These are phyloP conservation scores for sheep (Ovis aries) DNA, from an alignment of 2,113 vertebrate genomes.

Conservation along the genomic window DNA sequence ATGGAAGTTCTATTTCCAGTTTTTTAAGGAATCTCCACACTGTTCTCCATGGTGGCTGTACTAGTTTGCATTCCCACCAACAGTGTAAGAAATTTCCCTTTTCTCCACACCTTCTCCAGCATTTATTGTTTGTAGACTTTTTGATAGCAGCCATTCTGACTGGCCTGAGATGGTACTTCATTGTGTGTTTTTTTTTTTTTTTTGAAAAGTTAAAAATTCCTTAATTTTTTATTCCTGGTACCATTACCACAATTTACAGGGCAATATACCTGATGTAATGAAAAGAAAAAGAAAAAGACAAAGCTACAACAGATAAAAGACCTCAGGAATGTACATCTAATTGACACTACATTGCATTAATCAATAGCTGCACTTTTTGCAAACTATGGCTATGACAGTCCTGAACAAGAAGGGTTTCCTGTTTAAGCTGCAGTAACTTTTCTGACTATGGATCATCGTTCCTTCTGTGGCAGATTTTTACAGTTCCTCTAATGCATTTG, in stretches of 20 bases:
- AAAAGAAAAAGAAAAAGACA: slow-evolving; percentile 91
- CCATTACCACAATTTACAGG: slow-evolving; percentile 94
- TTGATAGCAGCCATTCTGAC: not conserved
- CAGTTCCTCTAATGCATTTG: slow-evolving; percentile 96
- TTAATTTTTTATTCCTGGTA: slow-evolving; percentile 92
- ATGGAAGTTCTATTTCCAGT: too few relatives aligned
- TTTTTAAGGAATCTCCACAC: too few relatives aligned
- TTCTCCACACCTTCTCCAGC: not conserved
- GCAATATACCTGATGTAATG: slow-evolving; percentile 91
- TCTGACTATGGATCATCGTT: slow-evolving; percentile 94
- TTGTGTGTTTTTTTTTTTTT: too few relatives aligned
- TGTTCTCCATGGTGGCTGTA: not conserved
- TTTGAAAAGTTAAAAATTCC: slow-evolving; percentile 84
- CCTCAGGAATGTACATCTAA: slow-evolving; percentile 93
- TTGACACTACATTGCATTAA: slow-evolving; percentile 88
- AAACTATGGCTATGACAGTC: slow-evolving; percentile 93
- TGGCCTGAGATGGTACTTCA: not conserved
- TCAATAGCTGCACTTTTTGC: slow-evolving; percentile 89
- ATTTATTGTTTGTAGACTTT: not conserved
- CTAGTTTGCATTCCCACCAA: not conserved
- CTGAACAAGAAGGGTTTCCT: slow-evolving; percentile 91
- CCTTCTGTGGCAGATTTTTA: slow-evolving; percentile 91
- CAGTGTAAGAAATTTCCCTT: not conserved
- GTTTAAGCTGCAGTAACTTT: slow-evolving; percentile 93
- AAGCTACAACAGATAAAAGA: slow-evolving; percentile 89